A percentile compares a stretch with the other conserved stretches of the same genome.
Conservation (phyloP, 2,797 vertebrate genomes). For the Danio jaintianensis region DNA sequence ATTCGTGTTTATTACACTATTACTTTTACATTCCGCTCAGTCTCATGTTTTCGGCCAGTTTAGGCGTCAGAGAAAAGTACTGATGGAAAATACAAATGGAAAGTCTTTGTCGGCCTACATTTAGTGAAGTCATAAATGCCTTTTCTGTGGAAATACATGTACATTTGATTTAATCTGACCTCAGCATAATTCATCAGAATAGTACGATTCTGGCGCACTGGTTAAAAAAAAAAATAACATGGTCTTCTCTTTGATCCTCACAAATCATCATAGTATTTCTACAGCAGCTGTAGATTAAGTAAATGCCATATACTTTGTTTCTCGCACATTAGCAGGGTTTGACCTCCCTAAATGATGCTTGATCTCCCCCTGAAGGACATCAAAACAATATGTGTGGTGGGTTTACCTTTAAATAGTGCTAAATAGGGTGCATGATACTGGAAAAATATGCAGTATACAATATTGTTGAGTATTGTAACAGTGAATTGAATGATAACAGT, state of each 20-base stretch:
- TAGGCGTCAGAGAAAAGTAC: not conserved
- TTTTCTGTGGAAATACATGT: not conserved
- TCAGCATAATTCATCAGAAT: not conserved
- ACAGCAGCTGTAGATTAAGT: not conserved
- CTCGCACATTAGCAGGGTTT: not conserved
- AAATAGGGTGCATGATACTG: no score
- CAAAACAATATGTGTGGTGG: no score
- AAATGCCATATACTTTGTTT: not conserved
- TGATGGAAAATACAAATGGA: slow-evolving; percentile 23
- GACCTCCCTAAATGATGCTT: no score
- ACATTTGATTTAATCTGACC: not conserved
- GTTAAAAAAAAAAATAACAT: not conserved
- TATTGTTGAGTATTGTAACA: no score
- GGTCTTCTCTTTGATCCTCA: not conserved
- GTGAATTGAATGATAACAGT: no score
- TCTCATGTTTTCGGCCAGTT: not conserved
- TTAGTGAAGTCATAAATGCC: not conserved
- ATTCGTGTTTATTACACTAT: slow-evolving; percentile 3
- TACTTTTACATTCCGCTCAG: not conserved
- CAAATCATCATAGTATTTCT: not conserved
- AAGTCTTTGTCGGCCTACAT: slow-evolving; percentile 9
- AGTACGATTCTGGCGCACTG: not conserved
- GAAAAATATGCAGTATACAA: no score
- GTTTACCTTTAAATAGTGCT: no score
- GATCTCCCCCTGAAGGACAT: no score